Evolutionary conservation across 2,888 invertebrate species (phyloP).

Genomic region (Drosophila engyochracea): DNA sequence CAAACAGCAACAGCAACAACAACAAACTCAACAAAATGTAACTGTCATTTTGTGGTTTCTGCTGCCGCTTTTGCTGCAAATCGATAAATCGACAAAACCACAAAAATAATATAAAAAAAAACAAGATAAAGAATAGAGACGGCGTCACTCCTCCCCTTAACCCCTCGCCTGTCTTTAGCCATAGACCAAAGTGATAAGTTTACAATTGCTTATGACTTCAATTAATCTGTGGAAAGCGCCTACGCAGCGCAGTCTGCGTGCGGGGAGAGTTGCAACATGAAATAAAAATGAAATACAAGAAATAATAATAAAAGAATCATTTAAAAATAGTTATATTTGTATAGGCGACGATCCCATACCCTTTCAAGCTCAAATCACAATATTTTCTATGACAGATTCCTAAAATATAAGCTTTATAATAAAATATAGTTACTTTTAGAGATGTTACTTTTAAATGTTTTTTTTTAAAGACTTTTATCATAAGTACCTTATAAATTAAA

Average conservation of each 20-base stretch:
- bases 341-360: conserved; percentile 4
- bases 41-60: conserved; percentile 57
- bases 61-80: conserved; percentile 56
- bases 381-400: neutral
- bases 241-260: conserved; percentile 58
- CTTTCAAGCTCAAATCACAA: neutral
- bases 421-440: neutral
- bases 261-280: neutral
- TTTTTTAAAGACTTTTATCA: neutral
- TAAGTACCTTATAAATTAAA: neutral
- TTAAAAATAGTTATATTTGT: neutral
- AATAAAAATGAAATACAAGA: conserved; percentile 22
- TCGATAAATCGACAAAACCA: conserved; percentile 71
- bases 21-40: conserved; percentile 30
- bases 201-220: conserved; percentile 82
- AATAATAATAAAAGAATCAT: conserved; percentile 15
- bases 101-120: conserved; percentile 37
- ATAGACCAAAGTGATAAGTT: conserved; percentile 74
- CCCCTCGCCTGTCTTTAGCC: conserved; percentile 8
- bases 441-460: neutral
- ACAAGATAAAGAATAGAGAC: conserved; percentile 17
- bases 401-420: neutral
- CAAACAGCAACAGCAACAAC: conserved; percentile 29
- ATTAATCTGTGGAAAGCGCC: conserved; percentile 82
- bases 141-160: neutral